Conservation (phyloP, 2,888 invertebrate genomes). For the Doris montereyensis region DNA sequence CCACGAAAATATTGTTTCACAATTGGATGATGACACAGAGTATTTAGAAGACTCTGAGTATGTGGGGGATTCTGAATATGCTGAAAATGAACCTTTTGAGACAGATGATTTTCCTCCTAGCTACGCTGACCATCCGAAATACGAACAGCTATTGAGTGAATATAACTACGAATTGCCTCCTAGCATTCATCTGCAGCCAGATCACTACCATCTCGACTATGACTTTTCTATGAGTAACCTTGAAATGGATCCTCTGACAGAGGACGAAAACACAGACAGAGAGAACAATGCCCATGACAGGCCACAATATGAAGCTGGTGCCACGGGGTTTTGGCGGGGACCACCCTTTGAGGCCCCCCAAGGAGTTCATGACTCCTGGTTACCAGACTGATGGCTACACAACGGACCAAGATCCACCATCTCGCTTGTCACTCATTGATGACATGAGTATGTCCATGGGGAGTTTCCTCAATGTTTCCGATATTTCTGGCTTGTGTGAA, state of each 20-base stretch:
- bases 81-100: constrained; percentile 76
- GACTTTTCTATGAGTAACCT: constrained; percentile 39
- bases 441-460: constrained; percentile 81
- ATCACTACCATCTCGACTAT: constrained; percentile 81
- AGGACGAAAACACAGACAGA: constrained; percentile 38
- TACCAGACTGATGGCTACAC: constrained; percentile 64
- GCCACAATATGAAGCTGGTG: not conserved
- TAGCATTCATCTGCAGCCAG: constrained; percentile 85
- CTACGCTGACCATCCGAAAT: constrained; percentile 73
- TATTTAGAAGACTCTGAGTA: constrained; percentile 74
- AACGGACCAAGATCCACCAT: constrained; percentile 79
- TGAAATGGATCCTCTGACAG: constrained; percentile 41
- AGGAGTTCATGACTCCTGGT: constrained; percentile 49
- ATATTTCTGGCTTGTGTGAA: constrained; percentile 91
- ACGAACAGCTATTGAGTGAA: constrained; percentile 71
- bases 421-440: constrained; percentile 74
- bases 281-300: constrained; percentile 10
- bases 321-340: not conserved
- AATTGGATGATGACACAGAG: constrained; percentile 72
- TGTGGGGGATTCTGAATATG: constrained; percentile 81
- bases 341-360: constrained; percentile 37
- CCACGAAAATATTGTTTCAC: constrained; percentile 41
- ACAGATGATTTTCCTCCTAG: constrained; percentile 73
- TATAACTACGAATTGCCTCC: constrained; percentile 60
- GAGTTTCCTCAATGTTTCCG: constrained; percentile 79